These are phyloP conservation scores for Lithophane leautieri DNA, from an alignment of 2,888 invertebrate genomes.

Conservation along the genomic window DNA sequence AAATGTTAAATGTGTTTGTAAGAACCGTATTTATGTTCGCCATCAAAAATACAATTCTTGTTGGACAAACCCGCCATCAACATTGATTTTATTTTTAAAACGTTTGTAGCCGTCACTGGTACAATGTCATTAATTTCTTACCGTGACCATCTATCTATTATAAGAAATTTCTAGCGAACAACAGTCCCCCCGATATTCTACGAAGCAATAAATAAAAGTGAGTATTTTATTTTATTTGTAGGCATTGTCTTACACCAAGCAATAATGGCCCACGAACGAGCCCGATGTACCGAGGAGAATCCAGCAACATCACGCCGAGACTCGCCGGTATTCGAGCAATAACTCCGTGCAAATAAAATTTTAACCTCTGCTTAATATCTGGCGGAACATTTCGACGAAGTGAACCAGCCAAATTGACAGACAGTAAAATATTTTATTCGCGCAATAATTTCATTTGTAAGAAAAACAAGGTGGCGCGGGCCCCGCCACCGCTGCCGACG, in stretches of 20 bases:
- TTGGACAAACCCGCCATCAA: not conserved
- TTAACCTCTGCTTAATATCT: conserved; percentile 90
- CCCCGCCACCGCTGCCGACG: conserved; percentile 38
- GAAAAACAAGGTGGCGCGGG: conserved; percentile 83
- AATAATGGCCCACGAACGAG: conserved; percentile 81
- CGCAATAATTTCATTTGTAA: conserved; percentile 89
- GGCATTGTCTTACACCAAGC: conserved; percentile 85
- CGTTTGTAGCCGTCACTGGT: conserved; percentile 26
- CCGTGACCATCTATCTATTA: conserved; percentile 61
- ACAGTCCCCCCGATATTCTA: conserved; percentile 65
- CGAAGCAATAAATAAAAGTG: conserved; percentile 81
- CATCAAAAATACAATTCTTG: conserved; percentile 13
- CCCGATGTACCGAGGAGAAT: conserved; percentile 78
- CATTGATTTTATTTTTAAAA: conserved; percentile 27
- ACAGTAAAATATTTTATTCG: conserved; percentile 90
- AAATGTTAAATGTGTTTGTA: conserved; percentile 1
- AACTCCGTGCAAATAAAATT: conserved; percentile 88
- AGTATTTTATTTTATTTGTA: conserved; percentile 83
- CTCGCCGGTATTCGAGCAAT: conserved; percentile 78
- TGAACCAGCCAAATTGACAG: conserved; percentile 88
- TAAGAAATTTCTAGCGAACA: conserved; percentile 66
- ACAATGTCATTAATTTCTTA: conserved; percentile 58
- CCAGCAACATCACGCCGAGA: conserved; percentile 80
- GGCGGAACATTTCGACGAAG: conserved; percentile 80
- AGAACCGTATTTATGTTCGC: not conserved